These are phyloP conservation scores for Tenebrosternarchus preto DNA, from an alignment of 2,113 vertebrate genomes.

Conservation along the genomic window DNA sequence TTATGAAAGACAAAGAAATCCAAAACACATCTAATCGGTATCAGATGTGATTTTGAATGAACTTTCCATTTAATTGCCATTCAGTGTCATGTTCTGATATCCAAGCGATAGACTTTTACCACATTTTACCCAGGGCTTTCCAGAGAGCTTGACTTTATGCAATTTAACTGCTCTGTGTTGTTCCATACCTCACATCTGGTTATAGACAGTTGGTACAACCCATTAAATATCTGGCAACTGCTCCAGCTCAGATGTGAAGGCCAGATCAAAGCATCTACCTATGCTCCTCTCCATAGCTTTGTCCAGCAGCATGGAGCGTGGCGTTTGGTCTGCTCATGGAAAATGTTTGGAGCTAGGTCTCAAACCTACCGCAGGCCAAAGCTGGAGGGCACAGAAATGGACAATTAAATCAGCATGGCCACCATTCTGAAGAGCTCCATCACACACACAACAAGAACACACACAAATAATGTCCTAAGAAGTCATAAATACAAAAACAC, in stretches of 20 bases:
- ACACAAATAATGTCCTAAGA: constrained; percentile 1
- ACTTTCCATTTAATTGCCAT: too few species aligned
- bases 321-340: too few species aligned
- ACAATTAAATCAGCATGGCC: neutral
- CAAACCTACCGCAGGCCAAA: neutral
- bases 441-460: neutral
- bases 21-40: too few species aligned
- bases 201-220: neutral
- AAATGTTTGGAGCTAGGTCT: neutral
- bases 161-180: neutral
- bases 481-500: neutral
- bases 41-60: constrained; percentile 17
- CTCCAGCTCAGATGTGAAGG: neutral
- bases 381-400: too few species aligned
- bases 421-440: neutral
- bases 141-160: neutral
- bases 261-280: too few species aligned
- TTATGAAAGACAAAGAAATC: too few species aligned
- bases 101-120: neutral
- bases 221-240: neutral
- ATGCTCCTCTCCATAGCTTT: too few species aligned
- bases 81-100: too few species aligned
- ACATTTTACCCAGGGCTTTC: neutral
- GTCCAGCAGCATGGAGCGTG: too few species aligned
- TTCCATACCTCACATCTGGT: neutral